Evolutionary conservation across 2,888 invertebrate genomes (phyloP), one percentile per base, ranked within the genome.

Genomic region (Dryobota labecula): DNA sequence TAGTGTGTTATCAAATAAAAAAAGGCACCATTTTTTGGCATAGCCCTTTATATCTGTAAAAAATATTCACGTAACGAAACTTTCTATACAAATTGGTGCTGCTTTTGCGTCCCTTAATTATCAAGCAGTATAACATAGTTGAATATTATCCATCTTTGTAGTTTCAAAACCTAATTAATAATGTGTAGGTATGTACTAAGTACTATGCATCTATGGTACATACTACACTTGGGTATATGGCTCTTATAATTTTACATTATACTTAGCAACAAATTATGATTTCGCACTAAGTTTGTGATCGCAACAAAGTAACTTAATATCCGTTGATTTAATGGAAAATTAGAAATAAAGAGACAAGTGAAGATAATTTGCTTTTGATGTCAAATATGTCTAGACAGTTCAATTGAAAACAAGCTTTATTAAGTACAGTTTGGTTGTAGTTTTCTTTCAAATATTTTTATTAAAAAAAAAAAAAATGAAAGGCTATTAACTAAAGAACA

Each of bases 251-350:
- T 53, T 73, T n/a, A 45, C 33, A 20, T 58, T 49, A 24, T 54
- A 33, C 43, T 70, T 36, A 13, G n/a, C 20, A 33, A 49, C 38
- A 30, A 13, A 38, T 30, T 45, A 64, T 38, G 20, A 51, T 57
- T 43, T 53, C 20, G 43, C 18, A 41, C 13, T 58, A 58, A 54
- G 33, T 64, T 45, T 41, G 27, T 36, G 38, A 54, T 38, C 73
- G 73, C 77, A 79, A 43, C 41, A 69, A 69, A 68, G 51, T 76
- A 76, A 83, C 68, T 33, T 76, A 76, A 83, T 69, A 72, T 76
- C 68, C 65, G 65, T 66, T 7, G n/a, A n/a, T 57, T 54, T 76
- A 51, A 67, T 64, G 18, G 53, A 45, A 71, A 64, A 51, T 51
- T 63, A 24, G 6, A 33, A 60, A 71, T 62, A 58, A 33, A 58